Evolutionary conservation across 2,888 invertebrate species (phyloP).

Genomic region (Ypsolopha sequella): DNA sequence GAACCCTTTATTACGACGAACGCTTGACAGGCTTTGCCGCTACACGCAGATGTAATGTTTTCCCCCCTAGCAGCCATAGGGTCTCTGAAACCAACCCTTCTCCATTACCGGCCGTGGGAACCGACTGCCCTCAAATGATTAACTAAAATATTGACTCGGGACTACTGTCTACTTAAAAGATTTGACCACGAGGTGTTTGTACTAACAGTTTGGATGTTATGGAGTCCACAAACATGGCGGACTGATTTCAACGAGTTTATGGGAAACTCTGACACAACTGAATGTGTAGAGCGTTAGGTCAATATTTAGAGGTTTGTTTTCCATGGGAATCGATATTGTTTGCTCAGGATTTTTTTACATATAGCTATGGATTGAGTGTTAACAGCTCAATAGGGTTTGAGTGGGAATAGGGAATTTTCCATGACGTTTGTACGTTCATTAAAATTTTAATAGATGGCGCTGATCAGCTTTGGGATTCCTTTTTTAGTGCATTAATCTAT

Average conservation of each 20-base stretch:
- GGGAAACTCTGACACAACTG: conserved; percentile 44
- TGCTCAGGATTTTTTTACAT: too few relatives aligned
- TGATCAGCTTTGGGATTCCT: too few relatives aligned
- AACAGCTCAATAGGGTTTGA: too few relatives aligned
- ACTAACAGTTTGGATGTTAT: conserved; percentile 48
- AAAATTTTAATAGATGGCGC: too few relatives aligned
- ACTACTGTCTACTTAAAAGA: conserved; percentile 64
- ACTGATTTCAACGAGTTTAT: conserved; percentile 55
- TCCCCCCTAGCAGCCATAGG: background rate
- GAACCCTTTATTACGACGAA: too few relatives aligned
- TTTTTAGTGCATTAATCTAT: too few relatives aligned
- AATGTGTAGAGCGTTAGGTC: conserved; percentile 20
- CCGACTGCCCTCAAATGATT: conserved; percentile 59
- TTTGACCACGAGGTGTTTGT: conserved; percentile 64
- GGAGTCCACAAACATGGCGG: conserved; percentile 44
- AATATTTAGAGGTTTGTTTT: conserved; percentile 38
- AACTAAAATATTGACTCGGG: conserved; percentile 65
- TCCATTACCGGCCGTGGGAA: conserved; percentile 57
- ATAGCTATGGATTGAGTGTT: too few relatives aligned
- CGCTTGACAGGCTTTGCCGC: too few relatives aligned
- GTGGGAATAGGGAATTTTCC: too few relatives aligned
- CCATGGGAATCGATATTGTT: conserved; percentile 19
- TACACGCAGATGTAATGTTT: too few relatives aligned
- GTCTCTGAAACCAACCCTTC: conserved; percentile 33
- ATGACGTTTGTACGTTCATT: too few relatives aligned